These are phyloP conservation scores for Piprites chloris DNA, from an alignment of 2,113 vertebrate genomes.

Conservation along the genomic window DNA sequence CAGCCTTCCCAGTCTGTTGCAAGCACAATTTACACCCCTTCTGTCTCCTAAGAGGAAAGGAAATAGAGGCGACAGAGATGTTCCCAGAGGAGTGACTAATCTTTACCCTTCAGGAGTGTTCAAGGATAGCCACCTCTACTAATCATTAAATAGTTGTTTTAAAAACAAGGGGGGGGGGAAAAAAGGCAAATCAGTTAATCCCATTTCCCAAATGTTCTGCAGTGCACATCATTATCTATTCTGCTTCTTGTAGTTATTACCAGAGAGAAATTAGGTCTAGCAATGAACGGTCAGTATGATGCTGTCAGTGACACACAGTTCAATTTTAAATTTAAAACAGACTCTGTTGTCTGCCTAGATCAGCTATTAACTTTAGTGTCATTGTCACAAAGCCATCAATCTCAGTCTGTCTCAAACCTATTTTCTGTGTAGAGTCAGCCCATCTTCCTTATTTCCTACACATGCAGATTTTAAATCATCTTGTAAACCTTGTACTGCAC, in stretches of 20 bases:
- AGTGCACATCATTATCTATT: conserved; percentile 43
- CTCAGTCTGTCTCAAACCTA: conserved; percentile 17
- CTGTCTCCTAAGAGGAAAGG: conserved; percentile 33
- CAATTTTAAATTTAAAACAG: conserved; percentile 65
- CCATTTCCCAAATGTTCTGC: conserved; percentile 45
- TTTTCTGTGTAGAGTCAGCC: conserved; percentile 39
- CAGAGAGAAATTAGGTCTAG: conserved; percentile 57
- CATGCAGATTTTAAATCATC: conserved; percentile 59
- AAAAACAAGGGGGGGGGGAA: neutral
- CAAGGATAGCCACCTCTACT: conserved; percentile 32
- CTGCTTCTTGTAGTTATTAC: conserved; percentile 40
- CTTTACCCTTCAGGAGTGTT: conserved; percentile 50
- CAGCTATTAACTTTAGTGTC: conserved; percentile 66
- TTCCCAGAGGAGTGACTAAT: conserved; percentile 47
- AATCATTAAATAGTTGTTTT: conserved; percentile 34
- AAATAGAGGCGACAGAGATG: conserved; percentile 24
- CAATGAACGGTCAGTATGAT: conserved; percentile 47
- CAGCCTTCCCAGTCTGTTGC: conserved; percentile 37
- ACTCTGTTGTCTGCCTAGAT: conserved; percentile 31
- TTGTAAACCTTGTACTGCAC: conserved; percentile 46
- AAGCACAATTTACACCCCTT: conserved; percentile 52
- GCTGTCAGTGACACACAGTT: conserved; percentile 38
- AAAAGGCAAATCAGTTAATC: conserved; percentile 14
- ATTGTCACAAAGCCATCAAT: conserved; percentile 63
- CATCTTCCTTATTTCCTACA: conserved; percentile 31